A percentile compares a stretch with the other conserved stretches of the same genome.
These are phyloP conservation scores for Diplosoma virens DNA, from an alignment of 23 tunicate species.

Conservation along the genomic window DNA sequence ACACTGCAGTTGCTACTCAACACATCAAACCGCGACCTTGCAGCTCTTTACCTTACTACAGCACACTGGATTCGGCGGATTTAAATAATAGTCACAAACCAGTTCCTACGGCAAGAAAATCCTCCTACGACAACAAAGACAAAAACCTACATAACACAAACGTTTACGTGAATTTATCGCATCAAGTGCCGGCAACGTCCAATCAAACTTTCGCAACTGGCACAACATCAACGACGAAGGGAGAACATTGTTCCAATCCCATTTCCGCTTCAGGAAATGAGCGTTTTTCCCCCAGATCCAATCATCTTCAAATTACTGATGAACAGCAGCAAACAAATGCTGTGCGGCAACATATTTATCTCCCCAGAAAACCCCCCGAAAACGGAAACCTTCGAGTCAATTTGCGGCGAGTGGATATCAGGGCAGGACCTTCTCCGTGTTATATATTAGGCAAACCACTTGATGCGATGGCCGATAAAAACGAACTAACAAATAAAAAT, in stretches of 20 bases:
- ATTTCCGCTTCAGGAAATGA: not conserved
- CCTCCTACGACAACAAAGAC: not conserved
- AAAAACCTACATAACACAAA: not conserved
- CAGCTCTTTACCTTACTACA: not conserved
- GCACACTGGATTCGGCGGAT: not conserved
- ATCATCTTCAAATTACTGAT: no score
- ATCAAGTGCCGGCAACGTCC: not conserved
- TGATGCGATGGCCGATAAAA: not conserved
- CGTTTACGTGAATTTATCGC: not conserved
- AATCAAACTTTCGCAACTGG: not conserved
- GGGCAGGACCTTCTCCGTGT: not conserved
- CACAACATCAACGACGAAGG: not conserved
- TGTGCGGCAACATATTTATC: not conserved
- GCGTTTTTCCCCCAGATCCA: no score
- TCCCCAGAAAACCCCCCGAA: constrained; percentile 1
- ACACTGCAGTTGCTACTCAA: not conserved
- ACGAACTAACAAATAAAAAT: not conserved
- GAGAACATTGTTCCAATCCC: not conserved
- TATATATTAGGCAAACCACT: no score
- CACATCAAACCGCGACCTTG: not conserved
- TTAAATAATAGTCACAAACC: not conserved
- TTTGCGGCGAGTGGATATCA: not conserved
- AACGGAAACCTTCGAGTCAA: not conserved
- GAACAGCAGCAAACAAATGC: not conserved
- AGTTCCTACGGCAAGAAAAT: constrained; percentile 4